Conservation (phyloP, 2,888 invertebrate genomes). For the Perdita meconis region DNA sequence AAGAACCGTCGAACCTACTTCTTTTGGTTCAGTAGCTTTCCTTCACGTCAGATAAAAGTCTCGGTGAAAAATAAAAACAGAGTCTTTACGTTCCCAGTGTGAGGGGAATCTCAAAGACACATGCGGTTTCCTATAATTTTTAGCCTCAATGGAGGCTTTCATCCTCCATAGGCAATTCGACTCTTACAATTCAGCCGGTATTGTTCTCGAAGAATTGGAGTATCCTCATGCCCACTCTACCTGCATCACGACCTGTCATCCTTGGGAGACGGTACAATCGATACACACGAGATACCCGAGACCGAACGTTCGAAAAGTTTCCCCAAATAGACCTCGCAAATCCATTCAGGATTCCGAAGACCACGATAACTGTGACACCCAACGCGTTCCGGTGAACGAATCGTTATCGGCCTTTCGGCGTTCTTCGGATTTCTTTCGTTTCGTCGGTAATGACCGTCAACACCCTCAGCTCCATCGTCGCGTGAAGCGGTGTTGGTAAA, state of each 20-base stretch:
- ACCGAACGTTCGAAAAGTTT: background rate
- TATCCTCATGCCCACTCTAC: background rate
- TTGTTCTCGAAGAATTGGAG: background rate
- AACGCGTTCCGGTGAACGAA: background rate
- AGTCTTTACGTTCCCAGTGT: background rate
- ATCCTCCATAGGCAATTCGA: background rate
- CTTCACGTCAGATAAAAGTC: background rate
- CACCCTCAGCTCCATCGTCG: slow-evolving; percentile 27
- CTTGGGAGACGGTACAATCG: too few species aligned
- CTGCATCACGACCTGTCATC: slow-evolving; percentile 1
- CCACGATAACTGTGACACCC: background rate
- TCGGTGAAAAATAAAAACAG: background rate
- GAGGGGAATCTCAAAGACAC: background rate
- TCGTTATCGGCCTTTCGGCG: slow-evolving; percentile 22
- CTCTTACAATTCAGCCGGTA: background rate
- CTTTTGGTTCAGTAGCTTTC: background rate
- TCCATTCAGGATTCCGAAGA: too few species aligned
- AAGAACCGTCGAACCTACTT: background rate
- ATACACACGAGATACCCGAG: background rate
- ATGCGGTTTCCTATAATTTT: background rate
- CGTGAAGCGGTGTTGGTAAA: slow-evolving; percentile 67
- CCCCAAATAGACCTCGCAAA: too few species aligned
- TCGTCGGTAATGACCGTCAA: slow-evolving; percentile 3
- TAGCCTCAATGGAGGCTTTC: background rate
- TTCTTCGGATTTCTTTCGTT: slow-evolving; percentile 28